These are phyloP conservation scores for Irena cyanogastra DNA, from an alignment of 2,113 vertebrate species.

Conservation along the genomic window DNA sequence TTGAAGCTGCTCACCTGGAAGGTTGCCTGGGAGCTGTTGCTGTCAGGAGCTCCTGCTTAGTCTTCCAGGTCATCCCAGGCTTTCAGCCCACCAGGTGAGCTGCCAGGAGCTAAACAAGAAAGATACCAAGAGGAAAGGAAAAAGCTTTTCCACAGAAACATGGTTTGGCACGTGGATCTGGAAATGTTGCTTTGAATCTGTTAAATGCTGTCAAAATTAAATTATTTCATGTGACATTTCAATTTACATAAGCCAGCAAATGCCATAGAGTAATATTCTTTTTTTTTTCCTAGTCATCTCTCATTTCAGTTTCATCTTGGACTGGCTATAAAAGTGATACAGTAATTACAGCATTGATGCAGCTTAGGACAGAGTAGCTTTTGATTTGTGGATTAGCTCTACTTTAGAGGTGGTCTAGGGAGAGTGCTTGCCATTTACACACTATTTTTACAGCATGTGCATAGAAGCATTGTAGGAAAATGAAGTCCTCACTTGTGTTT, in stretches of 20 bases:
- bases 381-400: neutral
- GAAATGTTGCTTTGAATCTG: neutral
- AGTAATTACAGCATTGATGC: neutral
- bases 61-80: neutral
- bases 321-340: neutral
- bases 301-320: neutral
- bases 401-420: neutral
- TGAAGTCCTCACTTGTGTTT: neutral
- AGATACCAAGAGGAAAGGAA: neutral
- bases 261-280: neutral
- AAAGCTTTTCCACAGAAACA: neutral
- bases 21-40: neutral
- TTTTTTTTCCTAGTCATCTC: neutral
- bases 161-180: neutral
- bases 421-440: neutral
- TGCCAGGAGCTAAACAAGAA: neutral
- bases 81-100: neutral
- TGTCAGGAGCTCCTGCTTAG: neutral
- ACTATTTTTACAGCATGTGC: neutral
- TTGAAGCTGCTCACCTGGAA: neutral
- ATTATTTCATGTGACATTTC: neutral
- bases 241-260: neutral
- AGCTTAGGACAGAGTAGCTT: neutral
- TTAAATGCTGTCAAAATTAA: neutral
- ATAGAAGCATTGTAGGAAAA: neutral